A percentile compares a stretch with the other conserved stretches of the same genome.
These are phyloP conservation scores for Amphiprion clarkii DNA, from an alignment of 2,797 vertebrate species.

Conservation along the genomic window DNA sequence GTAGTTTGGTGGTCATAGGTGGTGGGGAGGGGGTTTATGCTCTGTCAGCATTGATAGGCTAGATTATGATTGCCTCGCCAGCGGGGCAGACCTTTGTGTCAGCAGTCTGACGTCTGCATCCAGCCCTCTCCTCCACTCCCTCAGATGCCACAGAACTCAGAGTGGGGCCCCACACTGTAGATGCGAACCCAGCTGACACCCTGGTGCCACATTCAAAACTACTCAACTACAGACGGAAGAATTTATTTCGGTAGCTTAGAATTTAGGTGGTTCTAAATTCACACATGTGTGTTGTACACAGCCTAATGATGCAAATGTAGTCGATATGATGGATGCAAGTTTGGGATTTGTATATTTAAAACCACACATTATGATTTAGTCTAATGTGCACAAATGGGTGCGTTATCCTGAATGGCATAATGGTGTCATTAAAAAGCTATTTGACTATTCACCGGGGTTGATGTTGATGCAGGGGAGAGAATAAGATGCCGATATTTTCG, in stretches of 20 bases:
- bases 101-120: constrained; percentile 72
- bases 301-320: constrained; percentile 13
- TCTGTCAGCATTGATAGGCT: constrained; percentile 74
- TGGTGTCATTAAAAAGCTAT: too few species aligned
- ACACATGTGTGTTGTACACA: constrained; percentile 1
- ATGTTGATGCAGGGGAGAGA: neutral
- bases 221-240: constrained; percentile 46
- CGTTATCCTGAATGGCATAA: too few species aligned
- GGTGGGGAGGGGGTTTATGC: constrained; percentile 33
- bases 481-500: neutral
- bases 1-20: constrained; percentile 35
- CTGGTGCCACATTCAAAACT: constrained; percentile 72
- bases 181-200: constrained; percentile 53
- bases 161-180: constrained; percentile 47
- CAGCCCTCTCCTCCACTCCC: constrained; percentile 45
- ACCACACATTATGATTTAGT: neutral
- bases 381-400: neutral
- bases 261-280: constrained; percentile 27
- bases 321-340: neutral
- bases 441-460: neutral
- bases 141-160: constrained; percentile 54
- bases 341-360: constrained; percentile 8
- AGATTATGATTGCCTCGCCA: constrained; percentile 77
- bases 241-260: constrained; percentile 15
- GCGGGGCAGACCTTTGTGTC: constrained; percentile 75